Percentiles rank a stretch among this genome's conserved stretches.
These are phyloP conservation scores for Drosophila paranaensis DNA, from an alignment of 2,888 invertebrate genomes.

Conservation along the genomic window DNA sequence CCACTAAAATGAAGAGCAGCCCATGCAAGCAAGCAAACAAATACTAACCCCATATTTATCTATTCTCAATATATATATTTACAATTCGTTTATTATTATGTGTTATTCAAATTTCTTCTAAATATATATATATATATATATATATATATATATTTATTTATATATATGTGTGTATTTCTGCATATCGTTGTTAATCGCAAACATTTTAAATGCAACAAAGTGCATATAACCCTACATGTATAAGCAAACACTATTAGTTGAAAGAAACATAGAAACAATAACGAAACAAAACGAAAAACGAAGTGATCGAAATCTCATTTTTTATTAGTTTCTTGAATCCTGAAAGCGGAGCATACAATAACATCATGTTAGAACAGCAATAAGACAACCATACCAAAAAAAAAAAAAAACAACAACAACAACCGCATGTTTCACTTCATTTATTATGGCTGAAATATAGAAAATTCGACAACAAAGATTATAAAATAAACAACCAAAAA, in stretches of 20 bases:
- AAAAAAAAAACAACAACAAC: not conserved
- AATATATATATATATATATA: not conserved
- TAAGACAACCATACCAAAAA: not conserved
- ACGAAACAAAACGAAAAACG: slow-evolving; percentile 9
- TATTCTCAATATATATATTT: slow-evolving; percentile 34
- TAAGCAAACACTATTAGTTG: slow-evolving; percentile 47
- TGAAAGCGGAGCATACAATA: slow-evolving; percentile 38
- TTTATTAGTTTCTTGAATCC: slow-evolving; percentile 31
- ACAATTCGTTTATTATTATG: slow-evolving; percentile 49
- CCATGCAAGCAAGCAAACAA: slow-evolving; percentile 14
- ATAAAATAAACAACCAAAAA: slow-evolving; percentile 39
- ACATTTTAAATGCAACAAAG: slow-evolving; percentile 34
- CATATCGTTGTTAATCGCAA: slow-evolving; percentile 69
- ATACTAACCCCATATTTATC: slow-evolving; percentile 35
- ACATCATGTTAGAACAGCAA: slow-evolving; percentile 21
- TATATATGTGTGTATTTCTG: slow-evolving; percentile 50
- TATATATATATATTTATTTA: slow-evolving; percentile 21
- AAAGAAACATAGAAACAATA: slow-evolving; percentile 1
- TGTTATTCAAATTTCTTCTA: slow-evolving; percentile 59
- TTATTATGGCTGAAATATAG: slow-evolving; percentile 18
- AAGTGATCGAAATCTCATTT: slow-evolving; percentile 40
- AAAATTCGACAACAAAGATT: slow-evolving; percentile 38
- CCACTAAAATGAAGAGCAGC: slow-evolving; percentile 8
- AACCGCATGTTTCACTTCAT: slow-evolving; percentile 47
- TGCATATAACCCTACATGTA: slow-evolving; percentile 43